Evolutionary conservation across 2,797 vertebrate genomes (phyloP).

Genomic region (Dendrocincla tyrannina): DNA sequence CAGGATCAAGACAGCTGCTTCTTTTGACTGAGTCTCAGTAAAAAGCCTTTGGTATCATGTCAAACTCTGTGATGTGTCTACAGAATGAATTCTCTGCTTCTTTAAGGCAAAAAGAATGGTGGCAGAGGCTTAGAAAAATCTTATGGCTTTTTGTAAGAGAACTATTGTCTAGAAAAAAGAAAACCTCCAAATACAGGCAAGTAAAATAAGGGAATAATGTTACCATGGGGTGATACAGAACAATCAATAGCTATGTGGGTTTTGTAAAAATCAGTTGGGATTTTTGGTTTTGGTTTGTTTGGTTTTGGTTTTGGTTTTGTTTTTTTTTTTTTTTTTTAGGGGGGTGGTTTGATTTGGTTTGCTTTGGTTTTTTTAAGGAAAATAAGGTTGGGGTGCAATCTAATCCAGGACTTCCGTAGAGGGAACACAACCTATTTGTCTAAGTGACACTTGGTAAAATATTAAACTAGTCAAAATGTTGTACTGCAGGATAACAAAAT

Average conservation of each 20-base stretch:
- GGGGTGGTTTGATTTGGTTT: no score
- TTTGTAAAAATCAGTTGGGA: neutral
- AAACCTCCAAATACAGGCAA: neutral
- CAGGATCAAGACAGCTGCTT: neutral
- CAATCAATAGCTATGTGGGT: neutral
- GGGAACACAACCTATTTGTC: neutral
- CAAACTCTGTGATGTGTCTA: neutral
- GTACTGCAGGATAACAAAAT: neutral
- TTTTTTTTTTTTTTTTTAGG: no score
- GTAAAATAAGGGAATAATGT: neutral
- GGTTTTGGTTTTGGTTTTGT: no score
- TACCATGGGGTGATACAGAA: neutral
- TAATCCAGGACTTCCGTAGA: neutral
- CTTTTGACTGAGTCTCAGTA: neutral
- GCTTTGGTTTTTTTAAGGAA: neutral
- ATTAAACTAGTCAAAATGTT: neutral
- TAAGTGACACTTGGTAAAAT: neutral
- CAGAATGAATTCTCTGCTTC: neutral
- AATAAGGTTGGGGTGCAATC: neutral
- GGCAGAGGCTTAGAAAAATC: neutral
- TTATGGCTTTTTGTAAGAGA: neutral
- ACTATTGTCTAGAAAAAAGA: neutral
- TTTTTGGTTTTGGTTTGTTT: no score
- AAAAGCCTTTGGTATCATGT: neutral
- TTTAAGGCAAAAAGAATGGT: neutral